Conservation (phyloP, 2,888 invertebrate genomes). For the Pteria penguin region DNA sequence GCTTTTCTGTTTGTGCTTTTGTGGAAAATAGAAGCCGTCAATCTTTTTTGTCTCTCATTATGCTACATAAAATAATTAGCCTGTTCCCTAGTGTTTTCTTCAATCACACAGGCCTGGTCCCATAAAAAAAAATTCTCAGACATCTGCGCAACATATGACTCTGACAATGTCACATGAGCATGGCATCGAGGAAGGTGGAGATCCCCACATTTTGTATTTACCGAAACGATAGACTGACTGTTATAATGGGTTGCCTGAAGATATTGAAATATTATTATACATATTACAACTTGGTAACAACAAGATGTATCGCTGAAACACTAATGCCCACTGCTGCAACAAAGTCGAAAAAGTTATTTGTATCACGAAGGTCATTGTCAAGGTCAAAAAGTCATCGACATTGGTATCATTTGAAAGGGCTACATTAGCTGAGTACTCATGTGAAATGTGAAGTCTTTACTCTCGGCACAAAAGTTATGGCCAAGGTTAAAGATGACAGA, state of each 20-base stretch:
- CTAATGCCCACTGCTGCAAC: no score
- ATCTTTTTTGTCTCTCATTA: slow-evolving; percentile 1
- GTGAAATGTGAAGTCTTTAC: no score
- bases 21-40: slow-evolving; percentile 9
- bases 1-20: not conserved
- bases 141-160: not conserved
- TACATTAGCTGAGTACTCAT: no score
- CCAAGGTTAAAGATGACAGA: no score
- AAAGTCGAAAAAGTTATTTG: no score
- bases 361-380: no score
- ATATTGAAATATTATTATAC: not conserved
- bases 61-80: not conserved
- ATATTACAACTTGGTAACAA: no score
- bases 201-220: not conserved
- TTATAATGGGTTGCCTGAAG: not conserved
- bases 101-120: not conserved
- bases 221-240: not conserved
- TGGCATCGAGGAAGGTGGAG: not conserved
- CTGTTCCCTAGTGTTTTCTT: not conserved
- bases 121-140: not conserved
- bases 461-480: no score
- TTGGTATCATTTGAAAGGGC: no score
- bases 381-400: no score
- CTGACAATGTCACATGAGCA: not conserved
- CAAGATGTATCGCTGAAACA: no score